Evolutionary conservation across 1,140 invertebrate genomes (phyloP), one percentile per base, ranked within the genome.

Genomic region (Drosophila nebulosa): DNA sequence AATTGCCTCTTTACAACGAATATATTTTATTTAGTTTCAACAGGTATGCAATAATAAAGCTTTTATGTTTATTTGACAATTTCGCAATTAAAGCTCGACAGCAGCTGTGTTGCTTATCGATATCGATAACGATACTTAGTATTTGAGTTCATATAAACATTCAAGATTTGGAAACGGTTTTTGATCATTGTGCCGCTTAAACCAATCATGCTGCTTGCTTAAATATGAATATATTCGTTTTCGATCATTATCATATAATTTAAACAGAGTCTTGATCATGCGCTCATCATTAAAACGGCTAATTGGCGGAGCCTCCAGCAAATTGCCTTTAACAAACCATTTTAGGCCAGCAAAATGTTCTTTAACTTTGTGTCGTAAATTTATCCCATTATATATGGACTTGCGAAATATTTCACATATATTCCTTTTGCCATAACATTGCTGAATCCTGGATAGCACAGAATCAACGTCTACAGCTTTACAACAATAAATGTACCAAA

Each of bases 401-500:
- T 88, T 81, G 1, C 83, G 62, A 16, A 76, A 88, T 22, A 88
- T 62, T 27, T 88, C 83, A 26, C 60, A 78, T 63, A 88, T 66
- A 36, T 86, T 88, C 32, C 59, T 81, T 30, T 88, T 64, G 1
- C 83, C 83, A 65, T 83, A 88, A 61, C 76, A 88, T 7, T 58
- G 61, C 3, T 66, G 75, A 22, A 84, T 69, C 1, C 56, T 58
- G 85, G 0, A 63, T n/a, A n/a, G n/a, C n/a, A n/a, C n/a, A 78
- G 60, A 59, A 10, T 81, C 72, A 18, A 86, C 35, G 35, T 4
- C 55, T 14, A 1, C 50, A 42, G 1, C 4, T 85, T 69, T 3
- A 79, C 74, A 55, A 12, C 81, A 81, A 50, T 81, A 86, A 16
- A 86, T 58, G 12, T 81, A 81, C 81, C 81, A 86, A 2, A 86